Conservation (phyloP, 2,797 vertebrate genomes). For the Echiichthys vipera region DNA sequence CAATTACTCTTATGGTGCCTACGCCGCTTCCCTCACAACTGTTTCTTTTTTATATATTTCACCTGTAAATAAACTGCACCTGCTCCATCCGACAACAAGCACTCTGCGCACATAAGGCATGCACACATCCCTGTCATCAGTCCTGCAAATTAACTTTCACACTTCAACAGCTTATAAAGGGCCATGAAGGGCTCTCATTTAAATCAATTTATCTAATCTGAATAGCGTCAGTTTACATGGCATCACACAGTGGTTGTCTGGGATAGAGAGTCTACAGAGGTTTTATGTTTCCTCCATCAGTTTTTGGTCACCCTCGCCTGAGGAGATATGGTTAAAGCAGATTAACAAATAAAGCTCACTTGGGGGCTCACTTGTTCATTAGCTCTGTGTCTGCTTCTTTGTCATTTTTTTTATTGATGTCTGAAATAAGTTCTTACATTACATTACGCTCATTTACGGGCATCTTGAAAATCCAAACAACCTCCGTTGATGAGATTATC, state of each 20-base stretch:
- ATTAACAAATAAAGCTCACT: constrained; percentile 38
- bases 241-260: constrained; percentile 32
- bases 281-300: constrained; percentile 24
- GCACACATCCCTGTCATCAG: constrained; percentile 40
- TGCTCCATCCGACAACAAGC: constrained; percentile 65
- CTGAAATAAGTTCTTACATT: constrained; percentile 42
- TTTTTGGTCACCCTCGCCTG: constrained; percentile 1
- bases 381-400: constrained; percentile 15
- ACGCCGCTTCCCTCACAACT: constrained; percentile 68
- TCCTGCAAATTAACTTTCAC: constrained; percentile 80
- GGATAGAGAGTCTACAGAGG: constrained; percentile 11
- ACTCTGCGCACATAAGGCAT: constrained; percentile 35
- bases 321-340: constrained; percentile 28
- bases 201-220: constrained; percentile 76
- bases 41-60: constrained; percentile 76
- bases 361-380: constrained; percentile 33
- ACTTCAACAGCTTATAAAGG: constrained; percentile 72
- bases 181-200: constrained; percentile 77
- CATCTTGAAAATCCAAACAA: constrained; percentile 47
- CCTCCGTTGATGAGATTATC: constrained; percentile 48
- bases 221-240: constrained; percentile 60
- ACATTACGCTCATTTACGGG: constrained; percentile 15
- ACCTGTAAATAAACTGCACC: constrained; percentile 84
- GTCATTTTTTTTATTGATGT: constrained; percentile 44
- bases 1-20: constrained; percentile 82